Conservation (phyloP, 2,113 vertebrate genomes). For the Heloderma charlesbogerti region DNA sequence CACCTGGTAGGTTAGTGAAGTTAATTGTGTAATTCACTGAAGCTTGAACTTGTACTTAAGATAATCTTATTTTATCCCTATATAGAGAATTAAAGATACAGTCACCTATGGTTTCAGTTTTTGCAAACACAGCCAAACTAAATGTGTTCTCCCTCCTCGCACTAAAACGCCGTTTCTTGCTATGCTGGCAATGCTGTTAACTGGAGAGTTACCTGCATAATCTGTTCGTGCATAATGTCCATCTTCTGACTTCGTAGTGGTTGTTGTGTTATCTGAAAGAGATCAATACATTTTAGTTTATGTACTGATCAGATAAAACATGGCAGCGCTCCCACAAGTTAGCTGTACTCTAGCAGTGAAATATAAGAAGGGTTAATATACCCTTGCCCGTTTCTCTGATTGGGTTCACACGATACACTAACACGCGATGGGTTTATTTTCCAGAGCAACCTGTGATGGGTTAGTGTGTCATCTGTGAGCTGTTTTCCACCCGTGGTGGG, state of each 20-base stretch:
- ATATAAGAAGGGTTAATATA: not conserved
- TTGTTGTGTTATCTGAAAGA: constrained; percentile 88
- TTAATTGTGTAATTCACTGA: not conserved
- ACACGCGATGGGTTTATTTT: too few species aligned
- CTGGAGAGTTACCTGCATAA: constrained; percentile 84
- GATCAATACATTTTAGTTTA: constrained; percentile 21
- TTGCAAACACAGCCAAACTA: not conserved
- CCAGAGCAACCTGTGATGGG: too few species aligned
- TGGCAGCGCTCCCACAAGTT: not conserved
- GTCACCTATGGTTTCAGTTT: not conserved
- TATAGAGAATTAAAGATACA: not conserved
- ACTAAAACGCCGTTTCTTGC: not conserved
- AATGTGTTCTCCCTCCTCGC: not conserved
- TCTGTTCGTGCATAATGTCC: constrained; percentile 93
- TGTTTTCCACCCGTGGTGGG: too few species aligned
- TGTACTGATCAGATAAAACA: not conserved
- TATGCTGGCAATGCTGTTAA: not conserved
- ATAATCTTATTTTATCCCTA: not conserved
- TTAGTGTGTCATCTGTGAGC: too few species aligned
- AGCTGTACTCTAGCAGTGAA: not conserved
- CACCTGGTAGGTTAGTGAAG: too few species aligned
- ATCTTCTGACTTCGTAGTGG: constrained; percentile 90
- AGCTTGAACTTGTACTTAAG: not conserved
- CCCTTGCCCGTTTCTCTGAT: not conserved
- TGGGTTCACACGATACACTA: too few species aligned